Percentiles rank a stretch among this genome's conserved stretches.
These are phyloP conservation scores for Druon quercuslanigerum DNA, from an alignment of 1,140 invertebrate species.

Conservation along the genomic window DNA sequence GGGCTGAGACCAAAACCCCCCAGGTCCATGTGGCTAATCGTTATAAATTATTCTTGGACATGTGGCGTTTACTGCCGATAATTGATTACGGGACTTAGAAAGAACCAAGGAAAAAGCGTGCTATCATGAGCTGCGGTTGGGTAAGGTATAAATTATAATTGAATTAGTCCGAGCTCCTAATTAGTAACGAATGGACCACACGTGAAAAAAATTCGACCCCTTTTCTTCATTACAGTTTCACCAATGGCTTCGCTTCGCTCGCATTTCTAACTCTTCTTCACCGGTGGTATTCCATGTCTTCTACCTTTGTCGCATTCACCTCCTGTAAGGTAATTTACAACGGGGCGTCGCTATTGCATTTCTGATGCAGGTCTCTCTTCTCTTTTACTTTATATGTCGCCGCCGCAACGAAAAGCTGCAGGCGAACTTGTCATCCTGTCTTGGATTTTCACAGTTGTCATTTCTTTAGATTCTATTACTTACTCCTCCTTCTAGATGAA, in stretches of 20 bases:
- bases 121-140: neutral
- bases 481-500: neutral
- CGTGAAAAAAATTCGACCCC: neutral
- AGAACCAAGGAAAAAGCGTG: slow-evolving; percentile 34
- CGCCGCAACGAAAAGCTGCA: slow-evolving; percentile 35
- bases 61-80: slow-evolving; percentile 61
- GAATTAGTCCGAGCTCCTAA: slow-evolving; percentile 67
- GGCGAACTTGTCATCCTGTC: slow-evolving; percentile 33
- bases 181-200: slow-evolving; percentile 47
- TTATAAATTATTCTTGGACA: slow-evolving; percentile 62
- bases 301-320: slow-evolving; percentile 33
- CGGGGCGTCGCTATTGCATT: slow-evolving; percentile 59
- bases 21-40: slow-evolving; percentile 46
- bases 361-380: slow-evolving; percentile 45
- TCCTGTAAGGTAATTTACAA: slow-evolving; percentile 60
- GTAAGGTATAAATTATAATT: slow-evolving; percentile 67
- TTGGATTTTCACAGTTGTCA: slow-evolving; percentile 28
- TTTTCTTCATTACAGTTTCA: slow-evolving; percentile 8
- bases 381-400: slow-evolving; percentile 36
- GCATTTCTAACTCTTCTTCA: slow-evolving; percentile 16
- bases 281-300: neutral
- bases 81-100: slow-evolving; percentile 61
- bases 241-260: slow-evolving; percentile 17
- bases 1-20: slow-evolving; percentile 27
- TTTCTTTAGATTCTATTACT: slow-evolving; percentile 13